Conservation (phyloP, 2,888 invertebrate genomes). For the Spatulosminthurus flaviceps region DNA sequence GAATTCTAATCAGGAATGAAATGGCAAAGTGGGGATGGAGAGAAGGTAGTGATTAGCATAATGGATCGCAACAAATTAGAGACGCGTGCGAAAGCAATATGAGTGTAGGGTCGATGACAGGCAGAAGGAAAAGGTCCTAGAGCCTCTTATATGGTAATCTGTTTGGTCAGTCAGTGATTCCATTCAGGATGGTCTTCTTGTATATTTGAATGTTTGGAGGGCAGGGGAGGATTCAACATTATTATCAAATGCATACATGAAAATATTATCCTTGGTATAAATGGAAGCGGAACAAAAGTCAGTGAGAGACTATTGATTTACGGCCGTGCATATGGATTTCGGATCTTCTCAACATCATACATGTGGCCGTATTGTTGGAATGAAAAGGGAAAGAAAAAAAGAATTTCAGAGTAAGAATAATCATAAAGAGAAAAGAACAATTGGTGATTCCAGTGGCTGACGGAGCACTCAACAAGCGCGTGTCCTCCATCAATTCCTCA, state of each 20-base stretch:
- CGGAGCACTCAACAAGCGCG: constrained; percentile 64
- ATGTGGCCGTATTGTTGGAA: neutral
- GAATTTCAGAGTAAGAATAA: constrained; percentile 19
- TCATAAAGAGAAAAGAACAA: constrained; percentile 34
- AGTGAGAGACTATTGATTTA: neutral
- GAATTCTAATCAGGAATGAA: constrained; percentile 38
- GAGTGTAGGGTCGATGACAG: constrained; percentile 60
- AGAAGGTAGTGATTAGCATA: constrained; percentile 64
- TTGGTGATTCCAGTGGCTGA: constrained; percentile 45
- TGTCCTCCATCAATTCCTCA: constrained; percentile 64
- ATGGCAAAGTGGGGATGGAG: constrained; percentile 43
- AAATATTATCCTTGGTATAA: neutral
- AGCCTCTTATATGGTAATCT: constrained; percentile 37
- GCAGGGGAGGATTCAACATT: neutral
- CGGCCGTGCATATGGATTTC: too few relatives aligned
- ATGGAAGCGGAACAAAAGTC: constrained; percentile 14
- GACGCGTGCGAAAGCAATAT: constrained; percentile 58
- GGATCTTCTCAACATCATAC: too few relatives aligned
- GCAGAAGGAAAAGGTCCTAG: constrained; percentile 46
- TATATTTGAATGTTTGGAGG: neutral
- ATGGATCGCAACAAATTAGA: constrained; percentile 64
- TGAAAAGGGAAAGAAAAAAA: constrained; percentile 30
- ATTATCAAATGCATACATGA: neutral
- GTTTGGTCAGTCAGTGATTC: constrained; percentile 33
- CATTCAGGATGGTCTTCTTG: neutral